Percentiles rank a stretch among this genome's conserved stretches.
These are phyloP conservation scores for Thryonomys swinderianus DNA, from an alignment of 2,113 vertebrate genomes.

Conservation along the genomic window DNA sequence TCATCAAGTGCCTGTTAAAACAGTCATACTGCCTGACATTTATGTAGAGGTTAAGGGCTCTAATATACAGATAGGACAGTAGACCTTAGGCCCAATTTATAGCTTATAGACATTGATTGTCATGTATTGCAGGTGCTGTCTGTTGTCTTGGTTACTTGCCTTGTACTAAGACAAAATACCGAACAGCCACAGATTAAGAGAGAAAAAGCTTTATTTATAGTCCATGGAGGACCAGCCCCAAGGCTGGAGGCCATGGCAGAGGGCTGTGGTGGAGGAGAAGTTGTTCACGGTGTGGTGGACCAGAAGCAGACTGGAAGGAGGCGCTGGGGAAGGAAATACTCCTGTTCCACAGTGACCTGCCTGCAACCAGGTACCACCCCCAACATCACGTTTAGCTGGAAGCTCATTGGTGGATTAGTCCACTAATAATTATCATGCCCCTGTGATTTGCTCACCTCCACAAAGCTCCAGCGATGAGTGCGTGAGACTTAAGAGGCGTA, in stretches of 20 bases:
- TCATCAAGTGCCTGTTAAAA: neutral
- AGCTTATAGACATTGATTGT: neutral
- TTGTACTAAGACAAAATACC: neutral
- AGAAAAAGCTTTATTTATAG: neutral
- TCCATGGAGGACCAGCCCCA: neutral
- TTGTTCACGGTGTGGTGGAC: too few relatives aligned
- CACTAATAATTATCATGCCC: neutral
- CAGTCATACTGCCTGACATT: neutral
- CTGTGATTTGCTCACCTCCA: neutral
- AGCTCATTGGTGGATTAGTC: neutral
- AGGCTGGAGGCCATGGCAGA: neutral
- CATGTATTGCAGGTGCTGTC: accelerated
- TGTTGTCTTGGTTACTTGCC: neutral
- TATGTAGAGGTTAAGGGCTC: accelerated
- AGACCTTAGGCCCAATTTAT: accelerated
- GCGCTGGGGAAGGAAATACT: neutral
- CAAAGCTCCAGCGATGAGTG: neutral
- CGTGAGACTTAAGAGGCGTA: neutral
- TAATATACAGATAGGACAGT: accelerated
- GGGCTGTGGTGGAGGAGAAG: neutral
- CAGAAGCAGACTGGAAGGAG: neutral
- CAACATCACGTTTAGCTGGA: accelerated
- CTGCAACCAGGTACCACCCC: neutral
- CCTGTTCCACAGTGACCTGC: neutral
- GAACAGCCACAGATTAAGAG: neutral